Evolutionary conservation across 2,888 invertebrate species (phyloP).

Genomic region (Heterodera filipjevi): DNA sequence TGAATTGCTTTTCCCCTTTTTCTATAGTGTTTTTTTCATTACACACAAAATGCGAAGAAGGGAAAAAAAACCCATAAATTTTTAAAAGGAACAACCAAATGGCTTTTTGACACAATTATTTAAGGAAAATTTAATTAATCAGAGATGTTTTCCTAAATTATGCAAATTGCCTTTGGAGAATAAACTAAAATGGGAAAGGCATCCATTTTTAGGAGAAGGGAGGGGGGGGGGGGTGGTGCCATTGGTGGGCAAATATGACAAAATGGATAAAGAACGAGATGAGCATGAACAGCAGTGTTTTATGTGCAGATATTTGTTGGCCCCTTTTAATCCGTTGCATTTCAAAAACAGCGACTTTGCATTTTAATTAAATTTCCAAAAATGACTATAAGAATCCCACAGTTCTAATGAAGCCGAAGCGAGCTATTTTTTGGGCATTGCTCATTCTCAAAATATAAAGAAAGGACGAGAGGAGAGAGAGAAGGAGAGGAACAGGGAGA

Average conservation of each 20-base stretch:
- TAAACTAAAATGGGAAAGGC: not conserved
- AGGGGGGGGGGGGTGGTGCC: not conserved
- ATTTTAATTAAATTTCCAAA: conserved; percentile 1
- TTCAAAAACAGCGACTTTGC: not conserved
- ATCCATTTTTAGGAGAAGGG: not conserved
- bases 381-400: not conserved
- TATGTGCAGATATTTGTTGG: not conserved
- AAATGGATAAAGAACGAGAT: too few species aligned
- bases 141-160: conserved; percentile 1
- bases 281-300: not conserved
- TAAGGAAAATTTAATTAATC: not conserved
- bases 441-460: too few species aligned
- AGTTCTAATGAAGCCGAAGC: not conserved
- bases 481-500: too few species aligned
- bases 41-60: too few species aligned
- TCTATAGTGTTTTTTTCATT: too few species aligned
- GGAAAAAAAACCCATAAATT: too few species aligned
- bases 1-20: too few species aligned
- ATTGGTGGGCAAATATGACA: not conserved
- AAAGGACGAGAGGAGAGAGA: too few species aligned
- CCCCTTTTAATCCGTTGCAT: not conserved
- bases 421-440: not conserved
- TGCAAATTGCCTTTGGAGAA: not conserved
- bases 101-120: not conserved
- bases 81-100: not conserved